Conservation (phyloP, 2,797 vertebrate species). For the Sebastes taczanowskii region DNA sequence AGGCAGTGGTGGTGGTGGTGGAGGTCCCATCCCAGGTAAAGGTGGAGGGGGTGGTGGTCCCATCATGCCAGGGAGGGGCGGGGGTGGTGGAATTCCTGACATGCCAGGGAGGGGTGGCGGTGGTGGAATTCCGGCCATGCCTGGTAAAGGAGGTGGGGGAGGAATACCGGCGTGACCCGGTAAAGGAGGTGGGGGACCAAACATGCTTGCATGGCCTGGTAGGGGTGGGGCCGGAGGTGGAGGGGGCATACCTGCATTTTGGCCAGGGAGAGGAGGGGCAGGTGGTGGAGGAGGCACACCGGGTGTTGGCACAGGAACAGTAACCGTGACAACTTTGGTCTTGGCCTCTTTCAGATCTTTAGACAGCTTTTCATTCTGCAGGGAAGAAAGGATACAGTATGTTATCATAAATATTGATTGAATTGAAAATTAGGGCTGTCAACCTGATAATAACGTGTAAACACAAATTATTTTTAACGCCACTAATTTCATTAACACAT, state of each 20-base stretch:
- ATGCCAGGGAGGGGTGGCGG: slow-evolving; percentile 59
- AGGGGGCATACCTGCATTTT: slow-evolving; percentile 41
- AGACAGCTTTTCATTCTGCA: slow-evolving; percentile 83
- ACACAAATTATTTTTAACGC: no score
- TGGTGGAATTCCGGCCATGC: slow-evolving; percentile 60
- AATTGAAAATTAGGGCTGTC: not conserved
- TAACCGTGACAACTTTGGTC: slow-evolving; percentile 79
- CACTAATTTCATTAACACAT: no score
- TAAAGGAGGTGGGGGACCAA: slow-evolving; percentile 35
- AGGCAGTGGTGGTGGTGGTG: slow-evolving; percentile 55
- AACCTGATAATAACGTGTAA: no score
- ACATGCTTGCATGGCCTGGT: slow-evolving; percentile 34
- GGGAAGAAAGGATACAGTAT: not conserved
- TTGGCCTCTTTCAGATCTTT: slow-evolving; percentile 87
- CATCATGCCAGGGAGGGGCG: slow-evolving; percentile 41
- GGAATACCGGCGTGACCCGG: slow-evolving; percentile 45
- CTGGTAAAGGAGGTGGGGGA: slow-evolving; percentile 62
- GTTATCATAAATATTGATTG: not conserved
- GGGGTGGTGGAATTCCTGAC: slow-evolving; percentile 56
- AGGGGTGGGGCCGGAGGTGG: slow-evolving; percentile 62
- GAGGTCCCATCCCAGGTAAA: slow-evolving; percentile 72
- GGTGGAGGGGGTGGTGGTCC: slow-evolving; percentile 70
- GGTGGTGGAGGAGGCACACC: slow-evolving; percentile 52
- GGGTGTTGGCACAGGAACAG: slow-evolving; percentile 68
- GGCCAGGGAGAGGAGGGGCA: slow-evolving; percentile 57